Percentiles rank a stretch among this genome's conserved stretches.
phyloP scores from a whole-genome alignment of 2,797 vertebrate species.

The Ctenochaetus hawaiiensis region DNA sequence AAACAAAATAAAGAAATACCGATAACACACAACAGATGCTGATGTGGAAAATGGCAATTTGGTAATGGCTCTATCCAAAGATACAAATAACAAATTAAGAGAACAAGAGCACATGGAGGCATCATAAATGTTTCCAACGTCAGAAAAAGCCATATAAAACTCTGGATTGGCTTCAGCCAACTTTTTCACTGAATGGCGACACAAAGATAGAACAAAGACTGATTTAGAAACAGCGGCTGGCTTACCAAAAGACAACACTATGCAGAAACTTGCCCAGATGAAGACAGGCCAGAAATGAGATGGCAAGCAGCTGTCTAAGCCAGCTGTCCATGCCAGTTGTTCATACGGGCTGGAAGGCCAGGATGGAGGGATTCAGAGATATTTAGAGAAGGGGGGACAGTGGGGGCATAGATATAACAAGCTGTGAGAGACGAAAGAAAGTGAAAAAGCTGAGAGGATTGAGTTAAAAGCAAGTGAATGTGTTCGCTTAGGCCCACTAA shows the following conservation, averaged over 20 bases:
- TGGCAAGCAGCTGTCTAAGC: slow-evolving; percentile 69
- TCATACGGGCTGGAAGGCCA: slow-evolving; percentile 42
- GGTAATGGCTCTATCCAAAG: slow-evolving; percentile 4
- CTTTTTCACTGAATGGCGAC: slow-evolving; percentile 2
- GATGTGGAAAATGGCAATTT: neutral
- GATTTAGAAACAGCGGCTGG: slow-evolving; percentile 50
- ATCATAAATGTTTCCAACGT: neutral
- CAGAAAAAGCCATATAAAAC: neutral
- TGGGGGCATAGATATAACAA: slow-evolving; percentile 67
- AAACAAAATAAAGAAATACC: slow-evolving; percentile 23
- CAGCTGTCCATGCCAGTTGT: slow-evolving; percentile 78
- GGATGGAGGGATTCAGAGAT: slow-evolving; percentile 56
- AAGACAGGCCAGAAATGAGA: slow-evolving; percentile 58
- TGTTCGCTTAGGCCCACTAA: neutral
- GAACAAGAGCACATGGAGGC: neutral
- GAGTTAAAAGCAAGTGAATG: slow-evolving; percentile 6
- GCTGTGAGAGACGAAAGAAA: slow-evolving; percentile 47
- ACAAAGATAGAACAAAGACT: slow-evolving; percentile 41
- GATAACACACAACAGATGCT: slow-evolving; percentile 12
- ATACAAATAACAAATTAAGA: neutral
- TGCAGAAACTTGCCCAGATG: slow-evolving; percentile 53
- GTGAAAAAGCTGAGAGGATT: neutral
- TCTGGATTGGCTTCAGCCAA: neutral
- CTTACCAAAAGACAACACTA: slow-evolving; percentile 25
- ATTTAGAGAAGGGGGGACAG: neutral